Base-by-base conservation (phyloP, 2,113 vertebrate genomes). In the Rhynchomys soricoides region DNA sequence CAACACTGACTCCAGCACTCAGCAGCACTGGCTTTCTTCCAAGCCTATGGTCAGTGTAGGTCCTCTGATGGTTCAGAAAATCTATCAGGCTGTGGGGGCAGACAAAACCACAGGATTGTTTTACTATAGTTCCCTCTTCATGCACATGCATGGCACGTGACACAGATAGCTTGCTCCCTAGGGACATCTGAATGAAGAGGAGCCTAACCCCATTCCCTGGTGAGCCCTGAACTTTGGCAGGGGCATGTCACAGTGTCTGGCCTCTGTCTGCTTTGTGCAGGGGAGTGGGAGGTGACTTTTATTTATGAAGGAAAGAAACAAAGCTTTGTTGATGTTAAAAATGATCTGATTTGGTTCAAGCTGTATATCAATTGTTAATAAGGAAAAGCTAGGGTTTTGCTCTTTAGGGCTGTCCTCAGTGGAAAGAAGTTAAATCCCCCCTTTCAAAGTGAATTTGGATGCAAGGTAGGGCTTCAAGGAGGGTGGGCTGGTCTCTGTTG, bases 311-410 rank as follows among this genome's bases (percentile, higher is more conserved):
- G 29, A 85, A 95, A 93, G 29, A 85, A 95, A 93, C 62, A 50
- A 37, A 68, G 19, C 85, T 83, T 43, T 45, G 62, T 37, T 34
- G 37, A 10, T 71, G 37, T 64, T 89, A 37, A 87, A 97, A 95
- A 77, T 55, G n/a, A 90, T 90, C 83, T 90, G 62, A 17, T 87
- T 95, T 48, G 71, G 55, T 92, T 95, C 78, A 85, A 89, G 3
- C 21, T 83, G 21, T 57, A 94, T 93, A 94, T 82, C 74, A 83
- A 73, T 40, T 50, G 57, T 57, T 90, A 68, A 57, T 85, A 94
- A 95, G 62, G 24, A 79, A 91, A 93, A 85, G 66, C 26, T 12
- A 89, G 73, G 93, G 34, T 55, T 68, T 34, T 37, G 68, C 50
- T 64, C n/a, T n/a, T n/a, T n/a, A n/a, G n/a, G n/a, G n/a, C n/a